Evolutionary conservation across 2,888 invertebrate species (phyloP).

Genomic region (Pachycephus smyrnensis): DNA sequence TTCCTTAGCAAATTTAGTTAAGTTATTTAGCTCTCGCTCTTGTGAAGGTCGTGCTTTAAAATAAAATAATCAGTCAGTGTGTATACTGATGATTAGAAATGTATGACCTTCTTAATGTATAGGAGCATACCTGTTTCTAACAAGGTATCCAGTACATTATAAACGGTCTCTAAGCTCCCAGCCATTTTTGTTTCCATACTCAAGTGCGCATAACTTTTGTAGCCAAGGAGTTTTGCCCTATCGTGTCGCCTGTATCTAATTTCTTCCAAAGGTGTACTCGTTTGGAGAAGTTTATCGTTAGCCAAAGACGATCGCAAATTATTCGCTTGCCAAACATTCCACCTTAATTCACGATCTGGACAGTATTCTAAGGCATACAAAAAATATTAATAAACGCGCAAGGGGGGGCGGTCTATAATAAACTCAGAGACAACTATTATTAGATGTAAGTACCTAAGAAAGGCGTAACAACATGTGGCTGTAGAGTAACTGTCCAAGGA

Average conservation of each 20-base stretch:
- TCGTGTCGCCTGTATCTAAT: slow-evolving; percentile 78
- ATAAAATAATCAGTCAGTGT: slow-evolving; percentile 4
- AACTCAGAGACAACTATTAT: background rate
- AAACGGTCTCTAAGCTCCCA: slow-evolving; percentile 80
- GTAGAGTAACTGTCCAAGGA: slow-evolving; percentile 87
- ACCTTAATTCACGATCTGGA: slow-evolving; percentile 80
- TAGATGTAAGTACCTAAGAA: slow-evolving; percentile 71
- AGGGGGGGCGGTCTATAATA: background rate
- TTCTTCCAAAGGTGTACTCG: slow-evolving; percentile 81
- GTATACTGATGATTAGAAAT: background rate
- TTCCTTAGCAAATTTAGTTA: slow-evolving; percentile 76
- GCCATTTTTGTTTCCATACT: slow-evolving; percentile 97
- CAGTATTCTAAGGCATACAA: slow-evolving; percentile 75
- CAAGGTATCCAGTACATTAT: slow-evolving; percentile 76
- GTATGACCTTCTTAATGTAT: background rate
- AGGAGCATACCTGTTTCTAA: slow-evolving; percentile 69
- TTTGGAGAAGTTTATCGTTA: slow-evolving; percentile 75
- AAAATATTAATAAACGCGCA: background rate
- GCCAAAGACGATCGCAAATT: slow-evolving; percentile 78
- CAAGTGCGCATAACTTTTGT: slow-evolving; percentile 83
- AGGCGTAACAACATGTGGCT: slow-evolving; percentile 77
- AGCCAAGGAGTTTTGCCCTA: slow-evolving; percentile 84
- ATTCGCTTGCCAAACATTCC: slow-evolving; percentile 88
- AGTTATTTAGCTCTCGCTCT: slow-evolving; percentile 77
- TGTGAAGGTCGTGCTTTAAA: slow-evolving; percentile 78